Evolutionary conservation across 2,113 vertebrate genomes (phyloP), one percentile per base, ranked within the genome.

Genomic region (Manacus vitellinus): DNA sequence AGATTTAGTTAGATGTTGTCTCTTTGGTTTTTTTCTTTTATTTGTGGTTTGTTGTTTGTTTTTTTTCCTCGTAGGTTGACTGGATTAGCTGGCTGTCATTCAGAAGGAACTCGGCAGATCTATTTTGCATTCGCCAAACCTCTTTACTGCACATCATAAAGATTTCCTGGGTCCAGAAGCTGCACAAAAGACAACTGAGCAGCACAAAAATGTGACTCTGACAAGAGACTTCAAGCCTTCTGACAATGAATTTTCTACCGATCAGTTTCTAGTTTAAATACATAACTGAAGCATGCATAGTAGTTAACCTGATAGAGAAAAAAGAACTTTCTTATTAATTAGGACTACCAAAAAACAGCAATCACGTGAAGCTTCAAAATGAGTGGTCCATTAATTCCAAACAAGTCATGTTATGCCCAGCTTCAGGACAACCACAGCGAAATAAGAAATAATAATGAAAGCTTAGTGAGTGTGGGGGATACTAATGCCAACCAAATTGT

Each of bases 401-500:
- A 92, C 95, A 98, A 98, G 71, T 95, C 96, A 3, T 98, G 94
- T 93, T 98, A 97, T 41, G 54, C 91, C 41, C 97, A 98, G 74
- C 78, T 98, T 73, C 97, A 93, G 84, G 97, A 97, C 81, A 98
- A 97, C 91, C 63, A 13, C 94, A 97, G 97, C 0, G 97, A 97
- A 79, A 88, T 94, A 6, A 97, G 92, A 93, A 98, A 98, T 56
- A 97, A 98, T 70, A 98, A 98, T 11, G 98, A 98, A 95, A 96
- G 70, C 21, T 15, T 95, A 58, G 51, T 95, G 51, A 96, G 54
- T 61, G 70, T 96, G 63, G 98, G 98, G 43, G 98, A 98, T 70
- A 92, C 88, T 24, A 98, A 98, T 80, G 98, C 98, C 94, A 98
- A 98, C 88, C 97, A 97, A 70, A 96, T 98, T 68, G 77, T 94